Percentiles rank a stretch among this genome's conserved stretches.
Conservation (phyloP, 2,888 invertebrate species). For the Achlya flavicornis region DNA sequence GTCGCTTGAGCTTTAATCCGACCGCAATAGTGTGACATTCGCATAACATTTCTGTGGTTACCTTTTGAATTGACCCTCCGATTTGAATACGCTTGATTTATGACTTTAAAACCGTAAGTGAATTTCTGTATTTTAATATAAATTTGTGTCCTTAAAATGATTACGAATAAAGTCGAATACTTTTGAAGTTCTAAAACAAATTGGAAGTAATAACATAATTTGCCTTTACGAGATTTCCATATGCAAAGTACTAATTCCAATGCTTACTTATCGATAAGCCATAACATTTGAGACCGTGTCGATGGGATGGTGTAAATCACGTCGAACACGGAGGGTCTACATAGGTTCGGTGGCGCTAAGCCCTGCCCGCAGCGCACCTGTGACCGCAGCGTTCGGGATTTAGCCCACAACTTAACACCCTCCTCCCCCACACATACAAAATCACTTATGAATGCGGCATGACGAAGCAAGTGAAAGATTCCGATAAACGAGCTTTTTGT, state of each 20-base stretch:
- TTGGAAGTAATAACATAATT: background rate
- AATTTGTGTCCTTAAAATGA: background rate
- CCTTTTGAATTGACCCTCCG: conserved; percentile 1
- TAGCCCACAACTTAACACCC: conserved; percentile 51
- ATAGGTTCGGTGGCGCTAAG: conserved; percentile 49
- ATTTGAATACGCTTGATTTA: conserved; percentile 7
- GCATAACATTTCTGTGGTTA: conserved; percentile 23
- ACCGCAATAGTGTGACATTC: conserved; percentile 39
- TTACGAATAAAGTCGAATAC: background rate
- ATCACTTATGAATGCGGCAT: conserved; percentile 5
- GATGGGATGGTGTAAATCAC: conserved; percentile 34
- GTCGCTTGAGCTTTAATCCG: conserved; percentile 56
- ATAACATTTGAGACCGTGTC: conserved; percentile 6
- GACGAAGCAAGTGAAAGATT: background rate
- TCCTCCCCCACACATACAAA: conserved; percentile 21
- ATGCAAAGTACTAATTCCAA: conserved; percentile 1
- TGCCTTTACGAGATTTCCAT: background rate
- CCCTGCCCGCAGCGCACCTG: conserved; percentile 61
- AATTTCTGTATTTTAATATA: background rate
- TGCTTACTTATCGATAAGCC: conserved; percentile 7
- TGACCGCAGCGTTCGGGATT: conserved; percentile 50
- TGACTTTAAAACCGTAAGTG: background rate
- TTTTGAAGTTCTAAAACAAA: background rate
- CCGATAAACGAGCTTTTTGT: background rate
- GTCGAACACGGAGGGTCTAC: conserved; percentile 48